Evolutionary conservation across 2,113 vertebrate species (phyloP), one percentile per base, ranked within the genome.

Genomic region (Ovis canadensis): DNA sequence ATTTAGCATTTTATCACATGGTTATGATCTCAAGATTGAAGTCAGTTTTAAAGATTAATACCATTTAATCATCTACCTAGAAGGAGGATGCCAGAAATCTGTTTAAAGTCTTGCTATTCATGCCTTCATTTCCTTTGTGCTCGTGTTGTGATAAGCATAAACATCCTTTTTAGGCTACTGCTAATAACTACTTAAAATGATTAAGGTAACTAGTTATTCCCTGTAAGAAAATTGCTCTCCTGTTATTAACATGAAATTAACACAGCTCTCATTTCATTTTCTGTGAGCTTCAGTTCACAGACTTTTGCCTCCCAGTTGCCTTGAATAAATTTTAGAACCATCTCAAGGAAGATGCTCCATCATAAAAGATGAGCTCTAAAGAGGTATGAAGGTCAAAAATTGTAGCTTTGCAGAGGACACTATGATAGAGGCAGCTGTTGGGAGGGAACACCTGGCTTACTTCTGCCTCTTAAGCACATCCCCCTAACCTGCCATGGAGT

Each of bases 201-300:
- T 96, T 96, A 96, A 97, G 97, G 98, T 98, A 98, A 97, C 95
- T 97, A 96, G 94, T 97, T 97, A 96, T 92, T 98, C 97, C 25
- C n/a, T 98, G 93, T 97, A 93, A 97, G 98, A 97, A 98, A 88
- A 97, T 97, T 97, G 91, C 86, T 96, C 89, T 52, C 87, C 93
- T 94, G 96, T 98, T 98, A 98, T 98, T 98, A 98, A 97, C 87
- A 55, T 0, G 48, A 55, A 92, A 97, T 98, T 98, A 98, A 95
- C 67, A 97, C 3, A 57, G 82, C 96, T 64, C 27, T 87, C 14
- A 3, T 95, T 97, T 97, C 92, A 90, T 91, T 94, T 88, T 64
- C 27, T 62, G 6, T 60, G 27, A 57, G 77, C 95, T 87, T 64
- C 21, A 57, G 40, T 57, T n/a, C 90, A 77, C 4, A 97, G 85